Evolutionary conservation across 1,140 invertebrate genomes (phyloP).

Genomic region (Pseudomyrmex pallidus): DNA sequence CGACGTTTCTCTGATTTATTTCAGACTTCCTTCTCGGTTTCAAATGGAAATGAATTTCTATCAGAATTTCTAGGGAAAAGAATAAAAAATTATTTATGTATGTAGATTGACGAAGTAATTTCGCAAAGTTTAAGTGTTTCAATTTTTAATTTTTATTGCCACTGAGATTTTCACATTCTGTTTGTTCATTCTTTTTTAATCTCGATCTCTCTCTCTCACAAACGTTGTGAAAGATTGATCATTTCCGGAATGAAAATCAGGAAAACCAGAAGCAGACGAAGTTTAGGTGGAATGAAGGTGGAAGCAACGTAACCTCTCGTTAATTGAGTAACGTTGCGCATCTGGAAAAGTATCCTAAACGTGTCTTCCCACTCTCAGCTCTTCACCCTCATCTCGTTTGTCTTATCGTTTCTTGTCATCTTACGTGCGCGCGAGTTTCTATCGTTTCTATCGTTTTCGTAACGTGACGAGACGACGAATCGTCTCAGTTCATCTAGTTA

Average conservation of each 20-base stretch:
- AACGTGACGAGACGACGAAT: conserved; percentile 61
- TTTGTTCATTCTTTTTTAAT: background rate
- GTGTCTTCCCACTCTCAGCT: background rate
- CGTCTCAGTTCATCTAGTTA: conserved; percentile 37
- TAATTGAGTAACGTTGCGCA: conserved; percentile 50
- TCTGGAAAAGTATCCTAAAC: conserved; percentile 43
- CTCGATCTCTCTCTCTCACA: background rate
- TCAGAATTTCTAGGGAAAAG: too few relatives aligned
- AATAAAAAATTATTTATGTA: too few relatives aligned
- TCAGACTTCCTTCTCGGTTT: background rate
- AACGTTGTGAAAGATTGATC: conserved; percentile 30
- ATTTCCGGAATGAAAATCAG: conserved; percentile 34
- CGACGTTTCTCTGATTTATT: conserved; percentile 10
- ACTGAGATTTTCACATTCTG: background rate
- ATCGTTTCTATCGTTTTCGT: conserved; percentile 24
- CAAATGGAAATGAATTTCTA: too few relatives aligned
- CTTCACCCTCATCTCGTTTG: background rate
- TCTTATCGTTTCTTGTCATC: conserved; percentile 16
- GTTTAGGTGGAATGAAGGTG: conserved; percentile 60
- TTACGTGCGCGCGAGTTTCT: background rate
- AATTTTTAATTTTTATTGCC: background rate
- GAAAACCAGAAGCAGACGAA: conserved; percentile 46
- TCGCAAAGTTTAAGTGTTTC: too few relatives aligned
- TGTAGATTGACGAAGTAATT: background rate
- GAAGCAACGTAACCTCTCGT: conserved; percentile 41